Conservation (phyloP, 92 coral and sea anemone species). For the Anthopleura xanthogrammica region DNA sequence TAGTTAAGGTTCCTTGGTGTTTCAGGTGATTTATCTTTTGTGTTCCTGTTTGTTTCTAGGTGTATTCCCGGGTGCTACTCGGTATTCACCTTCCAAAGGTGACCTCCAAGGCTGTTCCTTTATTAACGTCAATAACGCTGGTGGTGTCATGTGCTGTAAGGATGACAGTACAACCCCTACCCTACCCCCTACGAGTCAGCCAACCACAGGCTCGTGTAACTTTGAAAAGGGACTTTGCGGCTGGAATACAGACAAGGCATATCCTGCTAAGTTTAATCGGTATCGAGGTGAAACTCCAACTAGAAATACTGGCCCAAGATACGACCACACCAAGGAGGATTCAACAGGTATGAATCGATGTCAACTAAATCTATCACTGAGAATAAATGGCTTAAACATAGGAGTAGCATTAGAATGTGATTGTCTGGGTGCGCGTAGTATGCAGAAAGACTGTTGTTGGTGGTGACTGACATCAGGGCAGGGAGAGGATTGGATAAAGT, state of each 20-base stretch:
- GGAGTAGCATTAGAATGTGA: too few relatives aligned
- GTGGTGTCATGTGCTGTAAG: constrained; percentile 87
- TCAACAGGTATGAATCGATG: constrained; percentile 52
- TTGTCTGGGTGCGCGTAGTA: too few relatives aligned
- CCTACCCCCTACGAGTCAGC: constrained; percentile 56
- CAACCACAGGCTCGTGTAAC: constrained; percentile 84
- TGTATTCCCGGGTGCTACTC: constrained; percentile 54
- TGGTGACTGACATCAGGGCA: too few relatives aligned
- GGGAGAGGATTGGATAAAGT: too few relatives aligned
- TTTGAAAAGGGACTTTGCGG: constrained; percentile 71
- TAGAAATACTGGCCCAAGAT: constrained; percentile 87
- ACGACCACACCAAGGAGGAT: constrained; percentile 83
- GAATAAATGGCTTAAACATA: background rate
- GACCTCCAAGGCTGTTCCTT: constrained; percentile 71
- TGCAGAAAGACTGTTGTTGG: too few relatives aligned
- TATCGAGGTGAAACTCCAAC: constrained; percentile 75
- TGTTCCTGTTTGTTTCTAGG: constrained; percentile 25
- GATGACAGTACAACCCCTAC: constrained; percentile 70
- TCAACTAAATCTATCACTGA: too few relatives aligned
- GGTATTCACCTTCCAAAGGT: constrained; percentile 55
- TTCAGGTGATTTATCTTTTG: background rate
- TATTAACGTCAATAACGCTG: constrained; percentile 49
- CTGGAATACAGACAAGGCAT: constrained; percentile 53
- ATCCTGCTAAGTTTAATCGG: constrained; percentile 40
- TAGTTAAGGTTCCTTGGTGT: too few relatives aligned